Conservation (phyloP, 2,888 invertebrate species). For the Conops quadrifasciatus region DNA sequence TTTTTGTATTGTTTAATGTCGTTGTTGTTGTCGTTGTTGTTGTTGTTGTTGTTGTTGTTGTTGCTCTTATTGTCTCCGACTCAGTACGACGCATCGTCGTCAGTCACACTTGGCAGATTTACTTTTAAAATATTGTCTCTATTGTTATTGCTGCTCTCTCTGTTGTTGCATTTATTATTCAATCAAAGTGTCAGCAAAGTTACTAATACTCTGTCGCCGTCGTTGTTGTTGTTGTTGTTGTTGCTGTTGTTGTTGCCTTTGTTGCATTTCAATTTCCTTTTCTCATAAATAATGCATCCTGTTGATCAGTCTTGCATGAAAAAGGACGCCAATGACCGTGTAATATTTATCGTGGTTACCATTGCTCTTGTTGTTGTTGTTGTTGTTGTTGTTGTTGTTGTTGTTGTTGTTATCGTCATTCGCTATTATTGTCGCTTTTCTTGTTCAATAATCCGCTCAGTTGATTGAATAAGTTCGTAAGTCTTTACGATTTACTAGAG, state of each 20-base stretch:
- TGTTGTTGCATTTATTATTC: slow-evolving; percentile 33
- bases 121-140: slow-evolving; percentile 28
- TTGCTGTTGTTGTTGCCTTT: slow-evolving; percentile 30
- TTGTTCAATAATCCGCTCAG: no score
- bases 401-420: no score
- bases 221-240: slow-evolving; percentile 38
- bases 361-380: slow-evolving; percentile 9
- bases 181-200: slow-evolving; percentile 40
- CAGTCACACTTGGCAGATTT: slow-evolving; percentile 36
- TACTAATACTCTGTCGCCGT: neutral
- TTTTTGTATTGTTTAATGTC: no score
- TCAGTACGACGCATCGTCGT: slow-evolving; percentile 22
- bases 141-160: slow-evolving; percentile 24
- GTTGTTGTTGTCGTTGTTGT: slow-evolving; percentile 37
- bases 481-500: no score
- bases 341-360: slow-evolving; percentile 44
- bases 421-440: no score
- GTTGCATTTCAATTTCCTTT: slow-evolving; percentile 46
- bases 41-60: slow-evolving; percentile 36
- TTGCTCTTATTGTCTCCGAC: no score
- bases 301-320: slow-evolving; percentile 58
- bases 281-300: slow-evolving; percentile 51
- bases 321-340: slow-evolving; percentile 59
- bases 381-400: neutral
- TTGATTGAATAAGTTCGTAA: no score